phyloP scores from a whole-genome alignment of 2,797 vertebrate genomes.

The Pteronotus mesoamericanus region DNA sequence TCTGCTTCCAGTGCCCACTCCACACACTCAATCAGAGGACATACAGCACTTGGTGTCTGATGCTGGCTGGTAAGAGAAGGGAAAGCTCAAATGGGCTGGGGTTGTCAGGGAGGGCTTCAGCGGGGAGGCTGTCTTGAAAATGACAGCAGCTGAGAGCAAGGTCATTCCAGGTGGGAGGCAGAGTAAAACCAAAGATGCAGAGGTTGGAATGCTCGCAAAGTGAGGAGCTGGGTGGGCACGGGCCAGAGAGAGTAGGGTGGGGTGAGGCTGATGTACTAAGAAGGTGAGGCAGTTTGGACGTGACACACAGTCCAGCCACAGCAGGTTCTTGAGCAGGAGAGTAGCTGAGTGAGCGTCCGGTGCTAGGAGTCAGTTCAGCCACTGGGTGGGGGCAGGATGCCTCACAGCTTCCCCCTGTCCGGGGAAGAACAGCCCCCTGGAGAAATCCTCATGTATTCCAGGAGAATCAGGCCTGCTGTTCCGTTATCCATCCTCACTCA shows the following conservation, averaged over 20 bases:
- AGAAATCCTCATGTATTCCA: not conserved
- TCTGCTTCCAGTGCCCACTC: not conserved
- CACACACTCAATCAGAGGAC: not conserved
- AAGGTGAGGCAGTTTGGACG: not conserved
- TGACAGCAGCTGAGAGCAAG: not conserved
- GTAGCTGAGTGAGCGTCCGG: not conserved
- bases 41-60: not conserved
- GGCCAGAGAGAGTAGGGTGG: not conserved
- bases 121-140: not conserved
- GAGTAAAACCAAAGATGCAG: not conserved
- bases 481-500: not conserved
- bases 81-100: not conserved
- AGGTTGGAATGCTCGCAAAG: not conserved
- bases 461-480: not conserved
- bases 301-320: not conserved
- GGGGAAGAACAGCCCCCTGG: not conserved
- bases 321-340: not conserved
- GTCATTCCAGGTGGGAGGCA: not conserved
- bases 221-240: no score
- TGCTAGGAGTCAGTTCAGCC: not conserved
- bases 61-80: not conserved
- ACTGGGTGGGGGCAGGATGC: not conserved
- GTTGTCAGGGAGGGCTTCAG: not conserved
- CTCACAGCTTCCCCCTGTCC: not conserved
- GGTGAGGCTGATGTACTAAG: not conserved